Evolutionary conservation across 2,888 invertebrate species (phyloP).

Genomic region (Phasia obesa): DNA sequence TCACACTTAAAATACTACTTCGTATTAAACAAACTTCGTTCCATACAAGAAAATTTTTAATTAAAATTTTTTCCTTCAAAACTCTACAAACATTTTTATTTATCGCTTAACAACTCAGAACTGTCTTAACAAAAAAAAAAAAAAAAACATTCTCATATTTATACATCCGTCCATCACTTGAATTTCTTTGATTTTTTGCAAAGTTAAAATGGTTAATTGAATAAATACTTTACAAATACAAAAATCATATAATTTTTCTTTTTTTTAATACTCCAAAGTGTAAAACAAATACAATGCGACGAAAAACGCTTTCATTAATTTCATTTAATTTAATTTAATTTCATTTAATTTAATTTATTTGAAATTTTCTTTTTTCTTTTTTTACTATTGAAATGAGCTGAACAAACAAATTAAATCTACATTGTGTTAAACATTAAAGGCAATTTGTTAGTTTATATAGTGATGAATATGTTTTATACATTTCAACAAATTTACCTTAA

Average conservation of each 20-base stretch:
- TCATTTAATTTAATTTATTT: constrained; percentile 18
- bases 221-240: constrained; percentile 29
- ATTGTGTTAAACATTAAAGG: constrained; percentile 65
- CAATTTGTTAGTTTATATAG: constrained; percentile 60
- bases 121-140: background rate
- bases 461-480: constrained; percentile 24
- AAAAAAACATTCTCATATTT: background rate
- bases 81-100: background rate
- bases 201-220: constrained; percentile 45
- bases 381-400: constrained; percentile 5
- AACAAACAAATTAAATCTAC: constrained; percentile 60
- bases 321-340: constrained; percentile 57
- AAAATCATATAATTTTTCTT: background rate
- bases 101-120: background rate
- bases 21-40: background rate
- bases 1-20: too few species aligned
- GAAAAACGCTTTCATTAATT: constrained; percentile 44
- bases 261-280: constrained; percentile 18
- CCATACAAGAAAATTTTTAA: background rate
- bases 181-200: background rate
- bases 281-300: constrained; percentile 36
- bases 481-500: constrained; percentile 45
- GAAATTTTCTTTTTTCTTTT: background rate
- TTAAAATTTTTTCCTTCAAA: too few species aligned
- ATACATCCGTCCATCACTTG: background rate